phyloP scores from a whole-genome alignment of 2,113 vertebrate species.

The Etheostoma cragini region DNA sequence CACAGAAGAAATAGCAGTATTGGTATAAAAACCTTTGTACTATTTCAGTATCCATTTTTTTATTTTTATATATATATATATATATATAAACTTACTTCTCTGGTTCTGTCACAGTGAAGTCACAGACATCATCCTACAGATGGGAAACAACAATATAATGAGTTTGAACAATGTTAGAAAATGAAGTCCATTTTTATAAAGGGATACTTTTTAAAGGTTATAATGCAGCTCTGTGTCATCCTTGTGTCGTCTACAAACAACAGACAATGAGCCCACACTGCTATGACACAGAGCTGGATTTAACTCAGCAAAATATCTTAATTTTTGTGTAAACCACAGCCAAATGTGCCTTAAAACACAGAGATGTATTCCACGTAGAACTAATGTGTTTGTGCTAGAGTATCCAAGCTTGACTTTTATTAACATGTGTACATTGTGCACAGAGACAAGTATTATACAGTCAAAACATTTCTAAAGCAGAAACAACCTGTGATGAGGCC shows the following conservation, averaged over 20 bases:
- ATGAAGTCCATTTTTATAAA: background rate
- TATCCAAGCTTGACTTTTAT: background rate
- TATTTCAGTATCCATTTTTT: background rate
- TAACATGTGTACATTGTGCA: background rate
- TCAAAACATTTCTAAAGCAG: background rate
- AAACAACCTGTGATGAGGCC: background rate
- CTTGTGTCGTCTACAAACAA: no score
- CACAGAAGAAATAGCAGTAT: background rate
- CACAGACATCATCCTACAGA: slow-evolving; percentile 81
- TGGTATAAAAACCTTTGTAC: background rate
- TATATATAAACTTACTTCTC: slow-evolving; percentile 72
- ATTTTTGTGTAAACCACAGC: no score
- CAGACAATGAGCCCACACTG: no score
- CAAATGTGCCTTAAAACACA: background rate
- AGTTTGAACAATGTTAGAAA: background rate
- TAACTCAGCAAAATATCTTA: no score
- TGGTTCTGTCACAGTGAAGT: slow-evolving; percentile 69
- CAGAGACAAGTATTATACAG: background rate
- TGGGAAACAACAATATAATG: background rate
- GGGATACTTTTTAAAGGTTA: no score
- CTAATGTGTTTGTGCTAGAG: background rate
- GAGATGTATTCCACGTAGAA: background rate
- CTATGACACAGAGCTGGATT: no score
- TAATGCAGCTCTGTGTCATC: no score
- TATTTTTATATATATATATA: no score